Conservation (phyloP, 2,888 invertebrate species). For the Polietes domitor region DNA sequence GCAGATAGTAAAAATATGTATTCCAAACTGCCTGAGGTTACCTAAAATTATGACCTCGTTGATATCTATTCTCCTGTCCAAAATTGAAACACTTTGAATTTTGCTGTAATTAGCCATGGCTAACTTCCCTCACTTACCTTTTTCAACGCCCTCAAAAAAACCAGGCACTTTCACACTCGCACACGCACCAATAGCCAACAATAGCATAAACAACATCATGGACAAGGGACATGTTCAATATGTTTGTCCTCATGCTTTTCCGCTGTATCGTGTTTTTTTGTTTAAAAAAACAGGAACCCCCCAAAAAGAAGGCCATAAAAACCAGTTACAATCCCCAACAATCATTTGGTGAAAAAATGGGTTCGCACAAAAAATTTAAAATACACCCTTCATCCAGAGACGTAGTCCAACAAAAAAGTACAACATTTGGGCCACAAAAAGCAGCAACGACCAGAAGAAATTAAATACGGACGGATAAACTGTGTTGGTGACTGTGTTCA, state of each 20-base stretch:
- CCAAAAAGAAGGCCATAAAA: not conserved
- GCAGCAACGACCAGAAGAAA: slow-evolving; percentile 20
- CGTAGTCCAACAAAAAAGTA: not conserved
- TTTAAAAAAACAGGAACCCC: not conserved
- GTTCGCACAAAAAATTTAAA: not conserved
- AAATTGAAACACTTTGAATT: no score
- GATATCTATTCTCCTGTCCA: no score
- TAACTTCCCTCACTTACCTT: not conserved
- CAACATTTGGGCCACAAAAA: not conserved
- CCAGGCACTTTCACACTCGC: not conserved
- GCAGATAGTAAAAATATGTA: no score
- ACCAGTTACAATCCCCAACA: not conserved
- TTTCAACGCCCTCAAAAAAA: not conserved
- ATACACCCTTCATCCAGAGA: not conserved
- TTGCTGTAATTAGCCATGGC: not conserved
- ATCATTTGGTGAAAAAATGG: not conserved
- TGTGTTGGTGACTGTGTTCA: slow-evolving; percentile 34
- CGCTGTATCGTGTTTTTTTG: not conserved
- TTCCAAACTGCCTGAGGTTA: no score
- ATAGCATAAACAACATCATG: not conserved
- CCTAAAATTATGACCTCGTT: no score
- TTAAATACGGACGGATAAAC: slow-evolving; percentile 44
- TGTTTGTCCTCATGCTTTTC: not conserved
- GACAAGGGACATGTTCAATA: slow-evolving; percentile 6
- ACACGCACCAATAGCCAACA: no score